Percentiles rank a stretch among this genome's conserved stretches.
Evolutionary conservation across 1,140 invertebrate species (phyloP).

Genomic region (Philotrypesis tridentata): DNA sequence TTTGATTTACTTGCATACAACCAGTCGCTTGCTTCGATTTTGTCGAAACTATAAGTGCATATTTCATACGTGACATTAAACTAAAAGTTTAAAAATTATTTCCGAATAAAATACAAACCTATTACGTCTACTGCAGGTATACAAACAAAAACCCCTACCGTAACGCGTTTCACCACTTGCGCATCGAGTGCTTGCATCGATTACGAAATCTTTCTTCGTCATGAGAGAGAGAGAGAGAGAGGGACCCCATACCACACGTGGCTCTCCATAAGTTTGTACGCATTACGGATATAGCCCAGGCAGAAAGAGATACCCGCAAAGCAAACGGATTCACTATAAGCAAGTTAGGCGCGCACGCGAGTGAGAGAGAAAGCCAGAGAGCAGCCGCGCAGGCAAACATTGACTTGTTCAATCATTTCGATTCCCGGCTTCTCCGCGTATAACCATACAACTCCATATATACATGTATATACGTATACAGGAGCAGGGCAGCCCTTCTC

Average conservation of each 20-base stretch:
- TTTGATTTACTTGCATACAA: too few relatives aligned
- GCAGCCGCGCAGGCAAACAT: constrained; percentile 70
- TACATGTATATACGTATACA: constrained; percentile 38
- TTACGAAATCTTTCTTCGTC: constrained; percentile 5
- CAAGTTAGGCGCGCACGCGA: constrained; percentile 58
- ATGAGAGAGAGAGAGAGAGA: too few relatives aligned
- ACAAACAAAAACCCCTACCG: too few relatives aligned
- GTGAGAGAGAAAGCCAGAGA: too few relatives aligned
- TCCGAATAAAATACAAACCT: too few relatives aligned
- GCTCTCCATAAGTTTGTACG: neutral
- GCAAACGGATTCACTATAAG: constrained; percentile 69
- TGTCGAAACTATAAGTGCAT: too few relatives aligned
- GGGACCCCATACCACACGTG: neutral
- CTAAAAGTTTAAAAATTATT: too few relatives aligned
- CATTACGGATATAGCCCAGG: neutral
- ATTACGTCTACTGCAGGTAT: too few relatives aligned
- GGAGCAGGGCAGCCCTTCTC: neutral
- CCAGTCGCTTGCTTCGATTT: too few relatives aligned
- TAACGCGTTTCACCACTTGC: neutral
- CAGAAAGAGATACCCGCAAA: constrained; percentile 56
- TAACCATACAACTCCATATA: too few relatives aligned
- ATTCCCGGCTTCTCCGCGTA: constrained; percentile 59
- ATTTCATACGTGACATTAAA: too few relatives aligned
- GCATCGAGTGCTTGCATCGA: neutral
- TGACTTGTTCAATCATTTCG: constrained; percentile 73